Conservation (phyloP, 2,888 invertebrate species). For the Drosophila leonis region DNA sequence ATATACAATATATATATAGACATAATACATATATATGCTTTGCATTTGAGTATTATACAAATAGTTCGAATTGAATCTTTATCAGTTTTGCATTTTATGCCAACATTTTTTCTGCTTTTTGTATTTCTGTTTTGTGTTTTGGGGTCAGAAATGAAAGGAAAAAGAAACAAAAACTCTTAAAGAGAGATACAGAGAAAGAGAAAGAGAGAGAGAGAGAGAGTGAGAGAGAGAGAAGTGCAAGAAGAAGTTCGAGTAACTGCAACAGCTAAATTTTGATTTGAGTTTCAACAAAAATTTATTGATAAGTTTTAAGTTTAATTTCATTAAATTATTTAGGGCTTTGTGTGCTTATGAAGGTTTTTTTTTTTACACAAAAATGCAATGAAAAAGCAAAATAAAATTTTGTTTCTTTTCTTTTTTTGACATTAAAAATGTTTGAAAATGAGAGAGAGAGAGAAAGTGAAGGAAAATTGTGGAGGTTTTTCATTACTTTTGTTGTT, state of each 20-base stretch:
- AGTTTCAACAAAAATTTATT: not conserved
- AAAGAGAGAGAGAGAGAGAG: not conserved
- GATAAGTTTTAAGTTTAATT: not conserved
- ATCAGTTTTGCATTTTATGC: slow-evolving; percentile 82
- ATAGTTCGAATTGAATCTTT: slow-evolving; percentile 54
- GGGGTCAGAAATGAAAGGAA: slow-evolving; percentile 28
- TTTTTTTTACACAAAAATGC: slow-evolving; percentile 35
- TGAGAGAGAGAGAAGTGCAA: not conserved
- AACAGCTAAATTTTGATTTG: slow-evolving; percentile 1
- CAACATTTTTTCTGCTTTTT: slow-evolving; percentile 77
- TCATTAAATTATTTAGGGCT: not conserved
- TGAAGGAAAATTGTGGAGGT: slow-evolving; percentile 23
- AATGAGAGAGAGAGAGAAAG: slow-evolving; percentile 15
- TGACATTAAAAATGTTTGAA: not conserved
- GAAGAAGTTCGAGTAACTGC: not conserved
- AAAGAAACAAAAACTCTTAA: slow-evolving; percentile 14
- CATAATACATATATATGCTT: slow-evolving; percentile 8
- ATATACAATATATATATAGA: slow-evolving; percentile 28
- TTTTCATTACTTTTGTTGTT: slow-evolving; percentile 14
- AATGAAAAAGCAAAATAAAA: slow-evolving; percentile 51
- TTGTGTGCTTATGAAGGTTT: slow-evolving; percentile 11
- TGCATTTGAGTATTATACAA: slow-evolving; percentile 57
- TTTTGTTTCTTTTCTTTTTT: slow-evolving; percentile 32
- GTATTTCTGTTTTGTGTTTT: slow-evolving; percentile 29
- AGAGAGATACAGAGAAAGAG: not conserved